Conservation (phyloP, 2,797 vertebrate genomes). For the Balearica regulorum region DNA sequence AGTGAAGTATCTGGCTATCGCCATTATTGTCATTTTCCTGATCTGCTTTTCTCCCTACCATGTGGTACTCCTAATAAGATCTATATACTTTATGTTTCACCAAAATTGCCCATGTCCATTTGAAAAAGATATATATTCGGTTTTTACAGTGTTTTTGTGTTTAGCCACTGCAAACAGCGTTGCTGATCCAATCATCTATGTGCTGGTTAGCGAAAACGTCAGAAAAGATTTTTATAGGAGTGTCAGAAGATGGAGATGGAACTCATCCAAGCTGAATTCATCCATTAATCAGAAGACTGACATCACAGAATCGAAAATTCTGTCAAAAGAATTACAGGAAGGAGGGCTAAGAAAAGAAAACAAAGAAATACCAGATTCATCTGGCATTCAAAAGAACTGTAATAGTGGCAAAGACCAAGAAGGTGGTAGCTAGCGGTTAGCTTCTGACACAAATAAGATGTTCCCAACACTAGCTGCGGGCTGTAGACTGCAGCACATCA, state of each 20-base stretch:
- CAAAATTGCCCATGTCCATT: not conserved
- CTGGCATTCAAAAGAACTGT: not conserved
- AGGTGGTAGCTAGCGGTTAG: not conserved
- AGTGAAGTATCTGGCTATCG: constrained; percentile 71
- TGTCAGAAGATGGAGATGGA: constrained; percentile 44
- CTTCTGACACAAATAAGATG: not conserved
- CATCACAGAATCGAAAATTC: constrained; percentile 19
- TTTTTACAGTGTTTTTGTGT: constrained; percentile 80
- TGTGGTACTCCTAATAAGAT: constrained; percentile 77
- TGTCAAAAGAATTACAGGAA: constrained; percentile 46
- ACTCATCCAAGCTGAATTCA: not conserved
- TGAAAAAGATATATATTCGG: constrained; percentile 72
- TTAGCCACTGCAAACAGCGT: constrained; percentile 84
- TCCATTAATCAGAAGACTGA: not conserved
- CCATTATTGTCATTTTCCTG: constrained; percentile 84
- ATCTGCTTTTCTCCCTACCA: constrained; percentile 90
- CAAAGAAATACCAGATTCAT: not conserved
- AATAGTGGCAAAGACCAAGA: not conserved
- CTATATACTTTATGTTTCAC: constrained; percentile 67
- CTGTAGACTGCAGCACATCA: not conserved
- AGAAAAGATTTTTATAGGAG: constrained; percentile 72
- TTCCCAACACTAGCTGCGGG: not conserved
- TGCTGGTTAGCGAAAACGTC: constrained; percentile 81
- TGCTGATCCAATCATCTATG: constrained; percentile 86
- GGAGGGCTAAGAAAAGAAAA: not conserved